A percentile compares a stretch with the other conserved stretches of the same genome.
phyloP scores from a whole-genome alignment of 2,113 vertebrate genomes.

The Etheostoma cragini region DNA sequence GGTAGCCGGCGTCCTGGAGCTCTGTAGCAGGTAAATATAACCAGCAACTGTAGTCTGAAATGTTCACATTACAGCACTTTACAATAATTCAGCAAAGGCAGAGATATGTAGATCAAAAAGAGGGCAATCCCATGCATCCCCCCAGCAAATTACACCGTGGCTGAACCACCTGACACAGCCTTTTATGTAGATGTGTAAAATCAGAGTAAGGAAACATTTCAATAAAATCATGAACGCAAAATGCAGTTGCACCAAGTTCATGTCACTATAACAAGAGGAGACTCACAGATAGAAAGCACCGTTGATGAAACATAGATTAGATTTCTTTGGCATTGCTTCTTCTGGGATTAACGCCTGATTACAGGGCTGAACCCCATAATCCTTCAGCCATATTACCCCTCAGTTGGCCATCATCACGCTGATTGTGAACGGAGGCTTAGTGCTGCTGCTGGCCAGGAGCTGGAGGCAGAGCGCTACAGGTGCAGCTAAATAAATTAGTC shows the following conservation, averaged over 20 bases:
- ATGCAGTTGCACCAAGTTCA: not conserved
- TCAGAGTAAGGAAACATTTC: not conserved
- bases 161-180: not conserved
- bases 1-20: too few relatives aligned
- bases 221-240: not conserved
- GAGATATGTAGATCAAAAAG: too few relatives aligned
- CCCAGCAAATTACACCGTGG: too few relatives aligned
- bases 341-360: conserved; percentile 58
- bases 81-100: too few relatives aligned
- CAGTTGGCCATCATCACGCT: conserved; percentile 16
- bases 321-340: conserved; percentile 32
- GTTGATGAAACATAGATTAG: conserved; percentile 52
- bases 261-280: conserved; percentile 1
- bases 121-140: too few relatives aligned
- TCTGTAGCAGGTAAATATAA: too few relatives aligned
- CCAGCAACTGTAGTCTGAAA: too few relatives aligned
- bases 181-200: not conserved
- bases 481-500: conserved; percentile 69
- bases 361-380: conserved; percentile 62
- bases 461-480: conserved; percentile 46
- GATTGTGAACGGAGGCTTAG: conserved; percentile 43
- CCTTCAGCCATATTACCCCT: conserved; percentile 52
- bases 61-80: too few relatives aligned
- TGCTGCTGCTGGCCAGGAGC: conserved; percentile 25
- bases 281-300: conserved; percentile 24